phyloP scores from a whole-genome alignment of 2,888 invertebrate species.

The Mellilla xanthometata region DNA sequence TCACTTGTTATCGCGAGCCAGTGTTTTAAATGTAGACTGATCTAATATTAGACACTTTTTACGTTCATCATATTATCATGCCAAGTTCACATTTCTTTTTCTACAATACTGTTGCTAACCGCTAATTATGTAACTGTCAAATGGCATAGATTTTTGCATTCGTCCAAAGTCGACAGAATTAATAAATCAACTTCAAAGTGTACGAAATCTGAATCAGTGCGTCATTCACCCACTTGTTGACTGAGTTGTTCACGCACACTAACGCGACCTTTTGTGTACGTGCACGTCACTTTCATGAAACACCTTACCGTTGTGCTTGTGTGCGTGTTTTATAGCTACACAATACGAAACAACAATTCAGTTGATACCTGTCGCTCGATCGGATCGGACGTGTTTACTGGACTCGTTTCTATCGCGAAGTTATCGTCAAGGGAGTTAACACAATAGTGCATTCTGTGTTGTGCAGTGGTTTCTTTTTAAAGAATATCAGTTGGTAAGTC shows the following conservation, averaged over 20 bases:
- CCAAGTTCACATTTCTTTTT: constrained; percentile 8
- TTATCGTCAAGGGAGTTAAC: constrained; percentile 21
- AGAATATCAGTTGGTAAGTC: constrained; percentile 56
- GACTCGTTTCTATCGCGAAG: constrained; percentile 37
- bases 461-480: constrained; percentile 57
- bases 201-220: constrained; percentile 30
- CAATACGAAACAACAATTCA: constrained; percentile 49
- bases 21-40: background rate
- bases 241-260: constrained; percentile 40
- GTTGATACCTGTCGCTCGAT: constrained; percentile 56
- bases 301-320: constrained; percentile 38
- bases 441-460: constrained; percentile 50
- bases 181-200: constrained; percentile 18
- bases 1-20: background rate
- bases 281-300: constrained; percentile 52
- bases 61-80: constrained; percentile 8
- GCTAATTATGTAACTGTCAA: constrained; percentile 9
- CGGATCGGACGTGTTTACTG: constrained; percentile 47
- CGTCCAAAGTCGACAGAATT: constrained; percentile 11
- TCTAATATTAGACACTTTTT: constrained; percentile 17
- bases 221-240: constrained; percentile 45
- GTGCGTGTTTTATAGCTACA: constrained; percentile 35
- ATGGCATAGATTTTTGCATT: background rate
- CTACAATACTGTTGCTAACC: constrained; percentile 4
- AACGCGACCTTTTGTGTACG: constrained; percentile 22